Conservation (phyloP, 2,797 vertebrate species). For the Halcyon chelicuti region DNA sequence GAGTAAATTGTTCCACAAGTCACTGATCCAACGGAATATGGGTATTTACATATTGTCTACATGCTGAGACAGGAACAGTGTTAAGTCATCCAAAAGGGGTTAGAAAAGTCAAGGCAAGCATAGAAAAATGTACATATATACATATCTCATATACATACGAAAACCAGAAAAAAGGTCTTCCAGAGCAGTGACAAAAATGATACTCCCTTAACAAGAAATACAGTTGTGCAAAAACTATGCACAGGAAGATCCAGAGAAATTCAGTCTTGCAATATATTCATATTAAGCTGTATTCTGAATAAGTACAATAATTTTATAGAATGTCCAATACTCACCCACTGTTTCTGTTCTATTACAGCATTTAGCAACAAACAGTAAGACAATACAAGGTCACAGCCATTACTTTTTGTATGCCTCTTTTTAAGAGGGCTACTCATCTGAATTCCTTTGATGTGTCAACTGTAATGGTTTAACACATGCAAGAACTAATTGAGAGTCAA, state of each 20-base stretch:
- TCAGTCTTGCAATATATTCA: not conserved
- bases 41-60: constrained; percentile 17
- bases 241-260: not conserved
- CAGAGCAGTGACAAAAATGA: not conserved
- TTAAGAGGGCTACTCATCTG: not conserved
- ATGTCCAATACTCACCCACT: not conserved
- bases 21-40: not conserved
- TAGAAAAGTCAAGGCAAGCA: constrained; percentile 42
- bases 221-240: not conserved
- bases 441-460: not conserved
- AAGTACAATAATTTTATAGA: not conserved
- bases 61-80: constrained; percentile 44
- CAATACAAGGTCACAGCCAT: not conserved
- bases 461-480: not conserved
- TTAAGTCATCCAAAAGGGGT: constrained; percentile 37
- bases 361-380: not conserved
- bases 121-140: not conserved
- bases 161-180: not conserved
- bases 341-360: not conserved
- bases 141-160: fast-evolving
- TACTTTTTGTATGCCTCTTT: not conserved
- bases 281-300: not conserved
- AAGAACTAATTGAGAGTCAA: not conserved
- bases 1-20: constrained; percentile 9
- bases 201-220: not conserved